Evolutionary conservation across 1,140 invertebrate species (phyloP), one percentile per base, ranked within the genome.

Genomic region (Drosophila nigrodunni): DNA sequence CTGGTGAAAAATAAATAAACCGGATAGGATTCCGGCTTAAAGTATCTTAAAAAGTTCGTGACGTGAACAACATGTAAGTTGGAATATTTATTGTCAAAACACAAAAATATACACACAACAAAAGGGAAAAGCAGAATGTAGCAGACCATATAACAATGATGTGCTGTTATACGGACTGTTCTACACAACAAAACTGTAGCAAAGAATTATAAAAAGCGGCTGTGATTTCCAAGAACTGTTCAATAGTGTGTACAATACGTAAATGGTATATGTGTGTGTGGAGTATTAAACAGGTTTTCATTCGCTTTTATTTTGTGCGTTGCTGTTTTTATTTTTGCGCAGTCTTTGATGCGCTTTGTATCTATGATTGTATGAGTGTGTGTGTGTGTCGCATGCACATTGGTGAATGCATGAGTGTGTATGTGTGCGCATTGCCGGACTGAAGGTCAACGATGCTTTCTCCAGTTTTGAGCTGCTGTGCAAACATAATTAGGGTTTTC

Each of bases 401-500:
- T 0, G n/a, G 18, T 41, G 6, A 3, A 13, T 61, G 21, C 18
- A 6, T 59, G 44, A 47, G 60, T 66, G 54, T 49, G 37, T 64
- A 37, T 41, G 55, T 41, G 49, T 62, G 54, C 47, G 41, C 35
- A 13, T 25, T 10, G 52, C 44, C 41, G 57, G 18, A 52, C 61
- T 78, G 77, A 78, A 78, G 77, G 77, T 78, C 77, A 78, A 71
- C 73, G 37, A 52, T 78, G 77, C 67, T 78, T 78, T 78, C 77
- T 78, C 73, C 73, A 30, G 30, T 59, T 50, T 68, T 65, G 21
- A 55, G 54, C 58, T 74, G 66, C 71, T 68, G 65, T 68, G 58
- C 70, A 74, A 68, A 64, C 60, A 76, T 74, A 78, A 78, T 78
- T 72, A 75, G 43, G 59, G 65, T 74, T 69, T 57, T 62, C 61